phyloP scores from a whole-genome alignment of 2,888 invertebrate species.

The Tanypteryx hageni region DNA sequence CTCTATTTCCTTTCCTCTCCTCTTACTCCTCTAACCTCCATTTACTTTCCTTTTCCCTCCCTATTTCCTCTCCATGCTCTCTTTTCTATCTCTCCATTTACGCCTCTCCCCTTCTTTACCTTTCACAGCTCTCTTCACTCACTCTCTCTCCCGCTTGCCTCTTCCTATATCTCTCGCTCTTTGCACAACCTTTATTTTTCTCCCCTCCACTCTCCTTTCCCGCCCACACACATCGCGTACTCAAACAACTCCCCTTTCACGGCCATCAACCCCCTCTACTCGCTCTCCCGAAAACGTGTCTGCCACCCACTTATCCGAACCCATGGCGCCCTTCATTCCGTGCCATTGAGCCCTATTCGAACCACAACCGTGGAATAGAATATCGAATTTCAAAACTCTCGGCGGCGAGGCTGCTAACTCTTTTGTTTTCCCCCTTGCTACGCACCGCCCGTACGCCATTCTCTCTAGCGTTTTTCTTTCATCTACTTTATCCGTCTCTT shows the following conservation, averaged over 20 bases:
- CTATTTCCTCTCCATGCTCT: neutral
- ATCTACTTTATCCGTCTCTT: too few relatives aligned
- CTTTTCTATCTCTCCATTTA: neutral
- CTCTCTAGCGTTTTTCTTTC: too few relatives aligned
- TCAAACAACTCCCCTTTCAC: neutral
- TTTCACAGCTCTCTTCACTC: neutral
- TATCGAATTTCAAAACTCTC: too few relatives aligned
- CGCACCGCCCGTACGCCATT: too few relatives aligned
- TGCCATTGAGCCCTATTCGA: too few relatives aligned
- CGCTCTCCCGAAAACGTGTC: neutral
- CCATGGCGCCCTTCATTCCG: too few relatives aligned
- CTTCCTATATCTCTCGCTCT: conserved; percentile 12
- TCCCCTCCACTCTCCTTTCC: neutral
- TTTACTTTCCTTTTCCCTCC: neutral
- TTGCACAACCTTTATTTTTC: neutral
- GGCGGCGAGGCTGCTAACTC: too few relatives aligned
- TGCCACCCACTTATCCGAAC: neutral
- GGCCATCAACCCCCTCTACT: neutral
- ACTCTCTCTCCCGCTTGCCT: neutral
- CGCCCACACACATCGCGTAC: neutral
- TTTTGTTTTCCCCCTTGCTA: too few relatives aligned
- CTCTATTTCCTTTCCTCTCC: neutral
- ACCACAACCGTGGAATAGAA: too few relatives aligned
- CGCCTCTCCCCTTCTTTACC: neutral
- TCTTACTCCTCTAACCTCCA: neutral